Percentiles rank a stretch among this genome's conserved stretches.
These are phyloP conservation scores for Tamandua tetradactyla DNA, from an alignment of 2,797 vertebrate species.

Conservation along the genomic window DNA sequence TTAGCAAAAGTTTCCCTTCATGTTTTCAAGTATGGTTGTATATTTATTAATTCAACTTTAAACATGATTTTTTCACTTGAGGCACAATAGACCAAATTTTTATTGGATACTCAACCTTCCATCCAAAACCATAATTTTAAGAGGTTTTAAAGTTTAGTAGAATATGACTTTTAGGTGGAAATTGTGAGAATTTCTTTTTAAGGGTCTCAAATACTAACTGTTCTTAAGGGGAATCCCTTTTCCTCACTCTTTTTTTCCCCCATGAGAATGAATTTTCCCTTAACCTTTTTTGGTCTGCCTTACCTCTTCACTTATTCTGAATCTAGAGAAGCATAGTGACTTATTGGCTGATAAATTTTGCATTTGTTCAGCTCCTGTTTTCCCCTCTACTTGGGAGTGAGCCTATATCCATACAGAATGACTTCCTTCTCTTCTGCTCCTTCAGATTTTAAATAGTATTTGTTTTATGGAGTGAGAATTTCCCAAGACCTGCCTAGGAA, in stretches of 20 bases:
- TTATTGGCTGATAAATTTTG: background rate
- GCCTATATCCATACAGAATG: background rate
- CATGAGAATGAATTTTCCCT: background rate
- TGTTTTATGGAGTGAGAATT: background rate
- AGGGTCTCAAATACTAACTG: background rate
- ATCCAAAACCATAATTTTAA: constrained; percentile 6
- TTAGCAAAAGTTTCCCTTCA: background rate
- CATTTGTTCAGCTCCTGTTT: background rate
- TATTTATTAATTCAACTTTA: constrained; percentile 26
- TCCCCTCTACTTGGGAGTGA: background rate
- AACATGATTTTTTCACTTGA: background rate
- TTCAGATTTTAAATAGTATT: constrained; percentile 7
- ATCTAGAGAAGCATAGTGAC: background rate
- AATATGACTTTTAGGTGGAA: background rate
- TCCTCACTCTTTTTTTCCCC: background rate
- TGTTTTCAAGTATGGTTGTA: background rate
- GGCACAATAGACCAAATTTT: background rate
- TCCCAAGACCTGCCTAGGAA: background rate
- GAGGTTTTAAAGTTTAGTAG: background rate
- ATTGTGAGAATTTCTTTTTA: background rate
- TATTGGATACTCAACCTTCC: background rate
- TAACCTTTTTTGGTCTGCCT: background rate
- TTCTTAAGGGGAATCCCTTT: background rate
- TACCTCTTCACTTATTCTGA: background rate
- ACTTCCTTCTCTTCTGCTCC: background rate